Percentiles rank a stretch among this genome's conserved stretches.
Evolutionary conservation across 2,888 invertebrate species (phyloP).

Genomic region (Rhabditophanes sp.): DNA sequence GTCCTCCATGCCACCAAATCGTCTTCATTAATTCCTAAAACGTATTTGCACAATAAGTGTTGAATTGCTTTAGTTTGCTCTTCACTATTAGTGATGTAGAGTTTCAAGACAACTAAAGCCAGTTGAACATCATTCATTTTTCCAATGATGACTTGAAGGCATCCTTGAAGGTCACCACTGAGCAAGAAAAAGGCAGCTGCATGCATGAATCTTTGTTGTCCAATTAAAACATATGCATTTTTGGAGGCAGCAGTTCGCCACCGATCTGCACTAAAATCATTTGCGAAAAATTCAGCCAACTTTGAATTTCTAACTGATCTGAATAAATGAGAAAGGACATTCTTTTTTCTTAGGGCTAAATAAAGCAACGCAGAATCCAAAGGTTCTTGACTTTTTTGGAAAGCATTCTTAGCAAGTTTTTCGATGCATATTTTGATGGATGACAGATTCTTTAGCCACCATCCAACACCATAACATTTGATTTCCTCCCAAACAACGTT

Average conservation of each 20-base stretch:
- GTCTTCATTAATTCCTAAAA: conserved; percentile 26
- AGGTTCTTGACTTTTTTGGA: conserved; percentile 77
- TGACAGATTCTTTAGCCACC: conserved; percentile 80
- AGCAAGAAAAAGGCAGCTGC: conserved; percentile 95
- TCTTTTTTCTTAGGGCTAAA: conserved; percentile 93
- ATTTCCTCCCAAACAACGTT: conserved; percentile 67
- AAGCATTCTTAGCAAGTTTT: conserved; percentile 75
- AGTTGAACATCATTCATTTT: conserved; percentile 75
- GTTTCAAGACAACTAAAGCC: conserved; percentile 75
- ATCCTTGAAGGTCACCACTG: conserved; percentile 81
- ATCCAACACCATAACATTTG: conserved; percentile 76
- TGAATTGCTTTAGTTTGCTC: conserved; percentile 48
- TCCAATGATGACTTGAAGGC: conserved; percentile 56
- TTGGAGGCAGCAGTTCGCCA: conserved; percentile 94
- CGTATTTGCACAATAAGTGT: conserved; percentile 22
- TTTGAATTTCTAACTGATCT: conserved; percentile 63
- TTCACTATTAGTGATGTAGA: conserved; percentile 64
- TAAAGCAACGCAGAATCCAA: conserved; percentile 93
- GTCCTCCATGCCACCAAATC: conserved; percentile 18
- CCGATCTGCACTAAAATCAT: conserved; percentile 76
- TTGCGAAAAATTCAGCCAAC: conserved; percentile 84
- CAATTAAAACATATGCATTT: conserved; percentile 86
- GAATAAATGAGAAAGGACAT: conserved; percentile 83
- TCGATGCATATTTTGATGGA: conserved; percentile 70
- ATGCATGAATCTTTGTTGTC: conserved; percentile 86